Evolutionary conservation across 2,797 vertebrate genomes (phyloP).

Genomic region (Crossoptilon crossoptilon): DNA sequence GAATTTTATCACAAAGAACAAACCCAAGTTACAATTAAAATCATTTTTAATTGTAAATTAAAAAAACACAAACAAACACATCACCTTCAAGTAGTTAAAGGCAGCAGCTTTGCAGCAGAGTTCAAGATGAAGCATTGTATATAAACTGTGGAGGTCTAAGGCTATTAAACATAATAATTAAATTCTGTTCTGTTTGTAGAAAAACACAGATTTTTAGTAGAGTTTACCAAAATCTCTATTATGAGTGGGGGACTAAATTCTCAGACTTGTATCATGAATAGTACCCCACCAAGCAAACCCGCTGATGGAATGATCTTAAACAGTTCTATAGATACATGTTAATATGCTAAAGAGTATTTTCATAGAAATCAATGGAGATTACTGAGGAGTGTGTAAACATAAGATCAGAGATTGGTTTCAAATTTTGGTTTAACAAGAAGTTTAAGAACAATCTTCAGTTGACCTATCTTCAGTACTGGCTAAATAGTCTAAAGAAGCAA

Average conservation of each 20-base stretch:
- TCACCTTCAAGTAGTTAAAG: neutral
- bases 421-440: neutral
- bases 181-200: neutral
- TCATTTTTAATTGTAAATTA: slow-evolving; percentile 34
- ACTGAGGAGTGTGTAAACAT: neutral
- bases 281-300: neutral
- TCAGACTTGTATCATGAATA: neutral
- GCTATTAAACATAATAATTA: neutral
- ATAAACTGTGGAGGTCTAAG: neutral
- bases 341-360: neutral
- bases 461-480: neutral
- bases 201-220: neutral
- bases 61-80: neutral
- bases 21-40: neutral
- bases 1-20: slow-evolving; percentile 38
- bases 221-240: neutral
- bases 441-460: neutral
- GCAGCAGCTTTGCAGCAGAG: neutral
- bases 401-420: neutral
- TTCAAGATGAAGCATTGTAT: neutral
- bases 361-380: neutral
- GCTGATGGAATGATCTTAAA: neutral
- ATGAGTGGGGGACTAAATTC: neutral
- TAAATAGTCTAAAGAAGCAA: neutral
- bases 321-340: neutral